Percentiles rank a stretch among this genome's conserved stretches.
Conservation (phyloP, 2,888 invertebrate genomes). For the Drosophila koepferae region DNA sequence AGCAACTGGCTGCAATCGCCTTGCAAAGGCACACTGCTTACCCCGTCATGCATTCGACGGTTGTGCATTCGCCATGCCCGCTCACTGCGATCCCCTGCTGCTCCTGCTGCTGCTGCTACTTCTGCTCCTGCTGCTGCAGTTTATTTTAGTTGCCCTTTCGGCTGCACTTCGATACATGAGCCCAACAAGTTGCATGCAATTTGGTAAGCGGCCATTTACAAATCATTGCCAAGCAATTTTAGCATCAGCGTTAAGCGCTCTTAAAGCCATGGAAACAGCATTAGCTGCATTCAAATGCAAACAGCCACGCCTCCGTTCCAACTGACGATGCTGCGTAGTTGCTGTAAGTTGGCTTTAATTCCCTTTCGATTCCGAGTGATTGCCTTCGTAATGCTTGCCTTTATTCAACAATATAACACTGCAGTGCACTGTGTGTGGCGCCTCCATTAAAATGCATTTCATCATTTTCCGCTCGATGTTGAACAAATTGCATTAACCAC, state of each 20-base stretch:
- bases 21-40: conserved; percentile 30
- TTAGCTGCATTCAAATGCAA: conserved; percentile 23
- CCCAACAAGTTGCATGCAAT: conserved; percentile 67
- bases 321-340: not conserved
- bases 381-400: conserved; percentile 7
- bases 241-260: conserved; percentile 14
- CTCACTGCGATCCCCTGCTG: not conserved
- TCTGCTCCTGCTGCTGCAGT: conserved; percentile 7
- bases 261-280: conserved; percentile 31
- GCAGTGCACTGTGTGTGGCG: not conserved
- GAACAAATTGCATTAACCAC: conserved; percentile 38
- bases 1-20: conserved; percentile 46
- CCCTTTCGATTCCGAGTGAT: conserved; percentile 9
- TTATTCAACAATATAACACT: conserved; percentile 12
- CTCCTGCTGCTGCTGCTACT: too few species aligned
- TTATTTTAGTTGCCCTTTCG: conserved; percentile 20
- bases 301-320: not conserved
- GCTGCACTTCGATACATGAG: conserved; percentile 48
- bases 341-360: not conserved
- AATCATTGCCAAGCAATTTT: conserved; percentile 63
- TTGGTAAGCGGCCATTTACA: conserved; percentile 49
- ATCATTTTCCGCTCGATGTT: conserved; percentile 16
- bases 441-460: conserved; percentile 28
- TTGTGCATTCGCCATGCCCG: not conserved
- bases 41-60: conserved; percentile 35